Evolutionary conservation across 2,797 vertebrate species (phyloP).

Genomic region (Thamnophis elegans): DNA sequence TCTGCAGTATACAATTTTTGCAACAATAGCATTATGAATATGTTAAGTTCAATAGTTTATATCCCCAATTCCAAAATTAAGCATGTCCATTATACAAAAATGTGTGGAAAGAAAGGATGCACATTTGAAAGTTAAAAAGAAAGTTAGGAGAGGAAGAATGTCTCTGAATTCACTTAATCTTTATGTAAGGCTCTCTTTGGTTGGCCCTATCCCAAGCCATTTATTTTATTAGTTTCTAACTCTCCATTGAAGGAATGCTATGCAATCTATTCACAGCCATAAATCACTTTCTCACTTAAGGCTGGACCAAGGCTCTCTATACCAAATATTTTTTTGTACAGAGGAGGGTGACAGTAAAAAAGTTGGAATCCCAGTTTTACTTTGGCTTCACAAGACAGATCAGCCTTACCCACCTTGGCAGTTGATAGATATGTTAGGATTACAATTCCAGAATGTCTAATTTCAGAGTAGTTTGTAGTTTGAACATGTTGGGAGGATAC

Average conservation of each 20-base stretch:
- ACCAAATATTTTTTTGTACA: neutral
- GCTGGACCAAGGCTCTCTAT: neutral
- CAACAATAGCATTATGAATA: neutral
- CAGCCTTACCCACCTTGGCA: neutral
- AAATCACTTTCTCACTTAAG: neutral
- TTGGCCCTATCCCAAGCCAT: neutral
- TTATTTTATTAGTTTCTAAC: neutral
- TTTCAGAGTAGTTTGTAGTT: neutral
- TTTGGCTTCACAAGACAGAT: neutral
- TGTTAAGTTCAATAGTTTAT: neutral
- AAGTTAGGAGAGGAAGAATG: neutral
- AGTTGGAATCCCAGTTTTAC: neutral
- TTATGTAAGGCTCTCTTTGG: neutral
- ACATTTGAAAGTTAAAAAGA: neutral
- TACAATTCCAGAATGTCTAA: neutral
- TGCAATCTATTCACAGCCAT: neutral
- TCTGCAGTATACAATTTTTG: neutral
- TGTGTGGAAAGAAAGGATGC: neutral
- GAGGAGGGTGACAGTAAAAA: neutral
- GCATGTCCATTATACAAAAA: neutral
- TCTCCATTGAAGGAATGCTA: neutral
- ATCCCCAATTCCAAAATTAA: neutral
- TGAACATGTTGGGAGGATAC: neutral
- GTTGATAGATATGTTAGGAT: neutral
- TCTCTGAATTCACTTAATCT: neutral